These are phyloP conservation scores for Tauraco hartlaubi DNA, from an alignment of 2,797 vertebrate genomes.

Conservation along the genomic window DNA sequence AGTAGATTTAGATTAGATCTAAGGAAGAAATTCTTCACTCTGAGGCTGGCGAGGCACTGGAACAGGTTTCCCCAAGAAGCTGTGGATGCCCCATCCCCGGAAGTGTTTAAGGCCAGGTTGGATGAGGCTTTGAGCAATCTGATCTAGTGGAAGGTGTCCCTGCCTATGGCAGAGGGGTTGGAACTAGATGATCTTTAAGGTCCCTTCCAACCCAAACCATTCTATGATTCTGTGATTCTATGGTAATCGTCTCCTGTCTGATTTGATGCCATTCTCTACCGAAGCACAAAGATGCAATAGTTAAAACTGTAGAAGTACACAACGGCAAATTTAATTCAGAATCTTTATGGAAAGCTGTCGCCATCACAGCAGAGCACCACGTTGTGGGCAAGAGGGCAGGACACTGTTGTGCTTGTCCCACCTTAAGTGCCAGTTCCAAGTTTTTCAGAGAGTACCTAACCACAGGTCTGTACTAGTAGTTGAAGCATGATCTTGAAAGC, in stretches of 20 bases:
- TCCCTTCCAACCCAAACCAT: too few species aligned
- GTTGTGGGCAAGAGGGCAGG: not conserved
- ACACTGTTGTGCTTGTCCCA: not conserved
- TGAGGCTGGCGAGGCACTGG: too few species aligned
- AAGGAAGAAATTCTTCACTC: too few species aligned
- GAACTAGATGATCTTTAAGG: too few species aligned
- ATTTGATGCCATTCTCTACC: not conserved
- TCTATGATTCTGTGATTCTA: too few species aligned
- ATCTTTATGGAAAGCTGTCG: not conserved
- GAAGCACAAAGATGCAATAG: not conserved
- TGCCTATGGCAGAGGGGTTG: too few species aligned
- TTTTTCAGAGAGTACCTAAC: not conserved
- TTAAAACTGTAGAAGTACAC: not conserved
- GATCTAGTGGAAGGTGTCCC: too few species aligned
- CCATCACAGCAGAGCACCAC: rapidly evolving
- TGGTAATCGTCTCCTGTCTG: not conserved
- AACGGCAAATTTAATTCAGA: not conserved
- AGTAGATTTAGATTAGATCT: too few species aligned
- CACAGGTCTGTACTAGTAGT: not conserved
- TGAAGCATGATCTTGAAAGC: not conserved
- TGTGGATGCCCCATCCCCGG: too few species aligned
- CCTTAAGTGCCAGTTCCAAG: not conserved
- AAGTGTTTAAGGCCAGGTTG: too few species aligned
- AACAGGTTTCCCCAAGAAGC: too few species aligned
- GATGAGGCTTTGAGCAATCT: too few species aligned